Evolutionary conservation across 2,113 vertebrate genomes (phyloP).

Genomic region (Alethe diademata): DNA sequence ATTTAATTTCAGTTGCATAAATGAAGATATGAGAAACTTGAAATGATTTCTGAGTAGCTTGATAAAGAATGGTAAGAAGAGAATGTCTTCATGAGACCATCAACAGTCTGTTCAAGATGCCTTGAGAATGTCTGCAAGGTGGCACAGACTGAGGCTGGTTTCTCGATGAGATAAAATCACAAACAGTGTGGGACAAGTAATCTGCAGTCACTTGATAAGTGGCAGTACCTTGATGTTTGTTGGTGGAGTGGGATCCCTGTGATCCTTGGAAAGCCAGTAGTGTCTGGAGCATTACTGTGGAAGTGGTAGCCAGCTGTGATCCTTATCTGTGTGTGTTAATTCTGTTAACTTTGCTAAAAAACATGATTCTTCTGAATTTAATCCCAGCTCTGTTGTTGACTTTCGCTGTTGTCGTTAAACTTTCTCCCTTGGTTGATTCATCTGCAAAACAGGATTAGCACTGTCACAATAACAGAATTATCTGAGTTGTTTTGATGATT

Average conservation of each 20-base stretch:
- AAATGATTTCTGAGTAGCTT: neutral
- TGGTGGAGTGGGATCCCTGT: neutral
- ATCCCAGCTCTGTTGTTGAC: neutral
- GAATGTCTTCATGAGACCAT: neutral
- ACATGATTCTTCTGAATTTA: neutral
- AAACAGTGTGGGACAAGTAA: neutral
- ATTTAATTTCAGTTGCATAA: neutral
- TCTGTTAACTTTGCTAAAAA: neutral
- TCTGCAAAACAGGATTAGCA: constrained; percentile 23
- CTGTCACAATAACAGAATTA: neutral
- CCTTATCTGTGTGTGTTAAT: neutral
- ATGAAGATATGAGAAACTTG: neutral
- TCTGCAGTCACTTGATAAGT: neutral
- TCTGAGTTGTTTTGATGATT: neutral
- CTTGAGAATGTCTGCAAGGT: neutral
- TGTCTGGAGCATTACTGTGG: neutral
- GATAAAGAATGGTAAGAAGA: neutral
- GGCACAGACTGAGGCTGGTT: neutral
- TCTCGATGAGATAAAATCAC: neutral
- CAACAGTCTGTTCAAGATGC: neutral
- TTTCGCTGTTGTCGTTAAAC: neutral
- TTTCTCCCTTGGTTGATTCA: neutral
- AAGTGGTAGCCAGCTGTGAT: neutral
- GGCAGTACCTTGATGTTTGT: neutral
- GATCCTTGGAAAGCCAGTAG: neutral